phyloP scores from a whole-genome alignment of 2,888 invertebrate species.

The Coremacera marginata region DNA sequence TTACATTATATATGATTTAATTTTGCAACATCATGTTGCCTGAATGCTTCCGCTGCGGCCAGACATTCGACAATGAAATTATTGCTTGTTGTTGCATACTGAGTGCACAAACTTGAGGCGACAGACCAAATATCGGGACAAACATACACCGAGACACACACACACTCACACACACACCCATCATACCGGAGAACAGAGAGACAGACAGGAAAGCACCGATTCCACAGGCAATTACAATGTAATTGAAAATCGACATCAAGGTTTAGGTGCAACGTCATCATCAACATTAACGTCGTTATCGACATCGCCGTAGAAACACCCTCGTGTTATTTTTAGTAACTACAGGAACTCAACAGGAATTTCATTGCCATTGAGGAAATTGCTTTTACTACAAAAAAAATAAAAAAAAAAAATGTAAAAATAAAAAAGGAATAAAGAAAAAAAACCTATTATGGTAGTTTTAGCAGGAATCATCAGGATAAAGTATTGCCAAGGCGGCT shows the following conservation, averaged over 20 bases:
- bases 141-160: background rate
- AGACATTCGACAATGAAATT: constrained; percentile 30
- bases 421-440: background rate
- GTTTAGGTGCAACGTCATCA: constrained; percentile 10
- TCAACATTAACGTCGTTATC: constrained; percentile 43
- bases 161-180: background rate
- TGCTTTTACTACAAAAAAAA: constrained; percentile 20
- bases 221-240: constrained; percentile 2
- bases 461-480: background rate
- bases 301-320: constrained; percentile 56
- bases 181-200: background rate
- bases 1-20: too few species aligned
- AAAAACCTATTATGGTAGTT: background rate
- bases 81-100: constrained; percentile 6
- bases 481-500: background rate
- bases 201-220: constrained; percentile 19
- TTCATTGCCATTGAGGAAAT: constrained; percentile 33
- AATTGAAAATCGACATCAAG: constrained; percentile 22
- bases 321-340: constrained; percentile 42
- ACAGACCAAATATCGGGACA: background rate
- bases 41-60: background rate
- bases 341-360: constrained; percentile 32
- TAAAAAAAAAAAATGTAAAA: background rate
- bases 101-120: background rate
- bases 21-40: background rate